Base-by-base conservation (phyloP, 1,140 invertebrate species). In the Centruroides vittatus region DNA sequence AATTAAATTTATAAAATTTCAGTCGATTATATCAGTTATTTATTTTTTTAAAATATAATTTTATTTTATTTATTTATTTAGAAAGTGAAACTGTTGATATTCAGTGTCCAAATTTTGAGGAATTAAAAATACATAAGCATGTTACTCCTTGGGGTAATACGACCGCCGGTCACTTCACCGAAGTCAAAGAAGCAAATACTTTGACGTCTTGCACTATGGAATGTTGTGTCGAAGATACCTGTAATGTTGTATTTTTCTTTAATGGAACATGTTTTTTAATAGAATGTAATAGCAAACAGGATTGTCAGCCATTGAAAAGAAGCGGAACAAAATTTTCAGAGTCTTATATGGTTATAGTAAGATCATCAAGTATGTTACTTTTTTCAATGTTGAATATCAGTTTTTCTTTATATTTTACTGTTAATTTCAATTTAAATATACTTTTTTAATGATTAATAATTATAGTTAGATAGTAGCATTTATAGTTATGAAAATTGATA, bases 241-340 rank as follows among this genome's bases (percentile, higher is more conserved):
- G 89, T 70, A 86, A 92, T 73, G 81, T 89, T 63, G 86, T 84
- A 5, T 83, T 92, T 68, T 83, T 87, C 70, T 81, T 81, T 61
- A 82, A 88, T 66, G 72, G 74, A 23, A 83, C 81, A 56, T 92
- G 88, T 71, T 92, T 66, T 53, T 59, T 71, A 57, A 69, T 76
- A 10, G 78, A 81, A 60, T 89, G 87, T 73, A 75, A 74, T 35
- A 83, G 74, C 69, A 81, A 85, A 71, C 80, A 85, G 68, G 70
- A 81, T 51, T 90, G 87, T 84, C 86, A 59, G 72, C 84, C 23
- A 74, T 77, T 52, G 76, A 79, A 65, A 82, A 58, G 73, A 78
- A 48, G 69, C 74, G 60, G 73, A 74, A 63, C 73, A 78, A 34
- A 80, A 82, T 75, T 79, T 86, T 6, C 81, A n/a, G 53, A 58